phyloP scores from a whole-genome alignment of 2,113 vertebrate species.

The Syngnathus floridae region DNA sequence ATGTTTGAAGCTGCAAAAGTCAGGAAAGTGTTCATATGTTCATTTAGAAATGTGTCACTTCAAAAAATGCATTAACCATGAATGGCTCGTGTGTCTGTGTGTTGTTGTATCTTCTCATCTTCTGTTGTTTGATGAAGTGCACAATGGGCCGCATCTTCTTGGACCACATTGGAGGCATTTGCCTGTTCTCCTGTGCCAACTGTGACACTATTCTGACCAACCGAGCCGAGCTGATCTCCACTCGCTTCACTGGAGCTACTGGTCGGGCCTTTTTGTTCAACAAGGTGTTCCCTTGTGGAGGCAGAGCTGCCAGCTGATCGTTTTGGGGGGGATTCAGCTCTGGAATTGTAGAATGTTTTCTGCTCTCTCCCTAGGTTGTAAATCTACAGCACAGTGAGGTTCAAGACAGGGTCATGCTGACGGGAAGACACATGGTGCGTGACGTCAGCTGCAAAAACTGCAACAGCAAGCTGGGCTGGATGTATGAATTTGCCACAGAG shows the following conservation, averaged over 20 bases:
- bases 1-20: too few species aligned
- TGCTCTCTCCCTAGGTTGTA: constrained; percentile 77
- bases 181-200: constrained; percentile 94
- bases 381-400: constrained; percentile 97
- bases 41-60: background rate
- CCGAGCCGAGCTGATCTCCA: constrained; percentile 93
- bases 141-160: constrained; percentile 93
- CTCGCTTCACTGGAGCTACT: constrained; percentile 93
- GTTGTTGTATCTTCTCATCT: too few species aligned
- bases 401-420: constrained; percentile 96
- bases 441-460: constrained; percentile 99
- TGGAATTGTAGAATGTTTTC: background rate
- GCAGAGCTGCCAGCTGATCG: background rate
- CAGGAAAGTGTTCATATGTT: background rate
- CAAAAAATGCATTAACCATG: background rate
- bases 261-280: constrained; percentile 96
- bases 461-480: constrained; percentile 98
- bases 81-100: background rate
- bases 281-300: constrained; percentile 67
- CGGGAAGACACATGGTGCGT: constrained; percentile 94
- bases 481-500: constrained; percentile 97
- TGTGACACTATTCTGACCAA: constrained; percentile 96
- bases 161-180: constrained; percentile 95
- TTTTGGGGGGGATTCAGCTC: background rate
- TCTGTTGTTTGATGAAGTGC: background rate